These are phyloP conservation scores for Agrotis puta DNA, from an alignment of 2,888 invertebrate species.

Conservation along the genomic window DNA sequence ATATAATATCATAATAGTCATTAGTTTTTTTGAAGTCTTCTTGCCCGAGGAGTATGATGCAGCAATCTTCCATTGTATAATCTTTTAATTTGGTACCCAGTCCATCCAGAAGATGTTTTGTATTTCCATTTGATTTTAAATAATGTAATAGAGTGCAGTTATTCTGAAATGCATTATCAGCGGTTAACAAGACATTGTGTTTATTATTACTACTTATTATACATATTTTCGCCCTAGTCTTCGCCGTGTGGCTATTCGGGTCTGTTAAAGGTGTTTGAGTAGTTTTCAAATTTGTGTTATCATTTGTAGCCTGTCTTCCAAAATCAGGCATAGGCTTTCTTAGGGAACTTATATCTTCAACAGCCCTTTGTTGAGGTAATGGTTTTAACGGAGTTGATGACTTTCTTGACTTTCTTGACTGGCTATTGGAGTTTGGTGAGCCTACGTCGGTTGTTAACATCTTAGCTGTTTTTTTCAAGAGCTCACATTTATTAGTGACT, in stretches of 20 bases:
- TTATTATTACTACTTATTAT: constrained; percentile 2
- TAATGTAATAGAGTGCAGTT: not conserved
- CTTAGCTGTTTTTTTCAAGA: not conserved
- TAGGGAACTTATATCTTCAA: not conserved
- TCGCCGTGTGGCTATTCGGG: not conserved
- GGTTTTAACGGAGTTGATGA: not conserved
- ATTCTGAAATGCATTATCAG: not conserved
- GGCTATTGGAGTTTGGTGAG: not conserved
- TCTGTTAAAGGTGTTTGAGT: not conserved
- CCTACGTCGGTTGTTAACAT: too few relatives aligned
- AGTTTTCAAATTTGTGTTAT: not conserved
- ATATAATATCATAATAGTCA: constrained; percentile 3
- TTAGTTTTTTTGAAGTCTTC: not conserved
- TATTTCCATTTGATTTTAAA: constrained; percentile 3
- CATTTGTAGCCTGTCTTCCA: not conserved
- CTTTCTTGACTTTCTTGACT: not conserved
- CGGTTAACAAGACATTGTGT: not conserved
- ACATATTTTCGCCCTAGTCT: not conserved
- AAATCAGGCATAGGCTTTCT: not conserved
- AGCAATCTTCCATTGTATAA: not conserved
- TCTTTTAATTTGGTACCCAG: not conserved
- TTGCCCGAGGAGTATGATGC: constrained; percentile 1
- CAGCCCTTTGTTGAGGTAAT: not conserved
- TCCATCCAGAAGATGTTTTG: not conserved
- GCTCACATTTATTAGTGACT: not conserved